These are phyloP conservation scores for Sisyra terminalis DNA, from an alignment of 2,888 invertebrate genomes.

Conservation along the genomic window DNA sequence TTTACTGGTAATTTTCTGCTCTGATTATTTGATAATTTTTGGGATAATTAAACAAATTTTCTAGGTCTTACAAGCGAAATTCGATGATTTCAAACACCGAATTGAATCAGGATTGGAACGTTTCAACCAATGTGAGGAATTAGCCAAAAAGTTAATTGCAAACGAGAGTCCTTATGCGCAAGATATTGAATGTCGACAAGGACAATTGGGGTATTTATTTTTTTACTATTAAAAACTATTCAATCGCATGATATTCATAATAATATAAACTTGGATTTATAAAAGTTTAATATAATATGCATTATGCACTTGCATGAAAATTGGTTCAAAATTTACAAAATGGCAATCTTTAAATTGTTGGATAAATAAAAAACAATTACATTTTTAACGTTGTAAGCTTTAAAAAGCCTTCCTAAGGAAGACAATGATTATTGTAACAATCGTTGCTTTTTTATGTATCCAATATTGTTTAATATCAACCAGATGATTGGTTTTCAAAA, in stretches of 20 bases:
- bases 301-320: slow-evolving; percentile 7
- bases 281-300: not conserved
- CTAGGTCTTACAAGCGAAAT: slow-evolving; percentile 72
- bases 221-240: slow-evolving; percentile 4
- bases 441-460: no score
- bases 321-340: no score
- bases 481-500: no score
- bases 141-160: slow-evolving; percentile 75
- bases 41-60: slow-evolving; percentile 13
- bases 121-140: slow-evolving; percentile 76
- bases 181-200: slow-evolving; percentile 74
- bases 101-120: slow-evolving; percentile 82
- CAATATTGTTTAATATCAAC: no score
- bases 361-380: no score
- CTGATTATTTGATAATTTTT: slow-evolving; percentile 4
- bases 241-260: slow-evolving; percentile 4
- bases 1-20: slow-evolving; percentile 38
- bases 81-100: slow-evolving; percentile 81
- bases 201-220: slow-evolving; percentile 58
- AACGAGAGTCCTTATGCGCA: slow-evolving; percentile 72
- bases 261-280: slow-evolving; percentile 7
- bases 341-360: no score
- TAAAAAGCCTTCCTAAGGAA: no score
- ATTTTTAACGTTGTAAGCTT: no score
- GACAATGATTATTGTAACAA: no score